These are phyloP conservation scores for Platalea minor DNA, from an alignment of 2,797 vertebrate genomes.

Conservation along the genomic window DNA sequence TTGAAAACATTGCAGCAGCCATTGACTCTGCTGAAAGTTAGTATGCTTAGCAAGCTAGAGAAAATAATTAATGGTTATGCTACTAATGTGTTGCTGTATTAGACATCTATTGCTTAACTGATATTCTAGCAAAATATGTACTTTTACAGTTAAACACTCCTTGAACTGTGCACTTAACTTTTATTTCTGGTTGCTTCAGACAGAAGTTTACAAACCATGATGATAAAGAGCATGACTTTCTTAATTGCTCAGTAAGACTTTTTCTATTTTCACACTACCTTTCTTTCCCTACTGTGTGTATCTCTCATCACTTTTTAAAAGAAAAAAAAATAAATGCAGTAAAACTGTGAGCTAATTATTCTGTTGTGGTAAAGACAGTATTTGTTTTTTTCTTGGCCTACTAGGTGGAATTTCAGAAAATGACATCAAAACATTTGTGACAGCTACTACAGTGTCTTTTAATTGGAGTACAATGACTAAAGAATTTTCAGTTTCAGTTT, in stretches of 20 bases:
- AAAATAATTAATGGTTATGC: neutral
- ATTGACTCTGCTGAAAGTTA: neutral
- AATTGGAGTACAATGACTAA: slow-evolving; percentile 58
- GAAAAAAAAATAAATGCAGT: neutral
- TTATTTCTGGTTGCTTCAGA: neutral
- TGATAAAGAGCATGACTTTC: neutral
- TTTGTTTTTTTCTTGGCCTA: neutral
- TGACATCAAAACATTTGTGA: slow-evolving; percentile 64
- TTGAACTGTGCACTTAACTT: neutral
- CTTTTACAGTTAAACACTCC: neutral
- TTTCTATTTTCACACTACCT: neutral
- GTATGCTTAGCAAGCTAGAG: neutral
- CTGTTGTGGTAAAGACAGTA: neutral
- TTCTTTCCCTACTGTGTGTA: neutral
- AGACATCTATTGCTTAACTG: neutral
- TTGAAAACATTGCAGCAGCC: neutral
- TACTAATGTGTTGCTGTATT: neutral
- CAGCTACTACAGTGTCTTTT: slow-evolving; percentile 75
- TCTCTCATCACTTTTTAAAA: neutral
- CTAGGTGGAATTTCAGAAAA: slow-evolving; percentile 66
- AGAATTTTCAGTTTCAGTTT: slow-evolving; percentile 68
- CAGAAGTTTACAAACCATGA: neutral
- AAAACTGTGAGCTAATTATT: neutral
- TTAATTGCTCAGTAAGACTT: neutral
- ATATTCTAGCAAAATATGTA: neutral